phyloP scores from a whole-genome alignment of 1,140 invertebrate genomes.

The Drosophila subobscura region DNA sequence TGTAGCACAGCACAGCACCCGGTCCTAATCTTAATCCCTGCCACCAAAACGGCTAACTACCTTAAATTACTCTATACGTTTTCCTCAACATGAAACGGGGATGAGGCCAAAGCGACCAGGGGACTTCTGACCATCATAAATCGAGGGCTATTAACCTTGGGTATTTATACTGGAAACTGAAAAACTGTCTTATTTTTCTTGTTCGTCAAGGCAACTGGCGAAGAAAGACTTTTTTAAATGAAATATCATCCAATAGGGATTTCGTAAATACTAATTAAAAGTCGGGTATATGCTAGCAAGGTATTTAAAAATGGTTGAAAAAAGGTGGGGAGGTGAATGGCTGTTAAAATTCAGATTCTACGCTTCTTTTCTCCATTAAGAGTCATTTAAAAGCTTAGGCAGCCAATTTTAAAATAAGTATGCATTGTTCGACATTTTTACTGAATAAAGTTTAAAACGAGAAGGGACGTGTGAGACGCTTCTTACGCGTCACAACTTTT shows the following conservation, averaged over 20 bases:
- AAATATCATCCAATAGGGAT: constrained; percentile 35
- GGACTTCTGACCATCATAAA: constrained; percentile 51
- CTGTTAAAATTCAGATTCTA: too few species aligned
- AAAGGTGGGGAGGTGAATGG: too few species aligned
- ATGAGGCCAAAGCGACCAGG: constrained; percentile 4
- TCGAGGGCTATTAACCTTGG: constrained; percentile 59
- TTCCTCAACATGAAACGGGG: constrained; percentile 21
- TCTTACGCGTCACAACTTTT: too few species aligned
- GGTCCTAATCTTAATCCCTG: constrained; percentile 79
- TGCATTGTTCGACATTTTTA: too few species aligned
- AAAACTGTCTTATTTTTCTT: constrained; percentile 75
- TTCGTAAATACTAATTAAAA: constrained; percentile 37
- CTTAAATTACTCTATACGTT: constrained; percentile 43
- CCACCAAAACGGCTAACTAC: constrained; percentile 77
- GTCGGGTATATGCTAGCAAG: constrained; percentile 7
- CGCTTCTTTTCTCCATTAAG: too few species aligned
- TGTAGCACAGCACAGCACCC: constrained; percentile 55
- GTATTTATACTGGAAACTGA: constrained; percentile 37
- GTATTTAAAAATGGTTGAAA: too few species aligned
- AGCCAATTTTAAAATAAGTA: too few species aligned
- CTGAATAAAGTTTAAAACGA: too few species aligned
- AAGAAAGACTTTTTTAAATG: constrained; percentile 21
- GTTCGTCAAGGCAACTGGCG: constrained; percentile 39
- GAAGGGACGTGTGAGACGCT: too few species aligned
- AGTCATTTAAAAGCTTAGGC: too few species aligned